Evolutionary conservation across 2,888 invertebrate species (phyloP).

Genomic region (Acleris literana): DNA sequence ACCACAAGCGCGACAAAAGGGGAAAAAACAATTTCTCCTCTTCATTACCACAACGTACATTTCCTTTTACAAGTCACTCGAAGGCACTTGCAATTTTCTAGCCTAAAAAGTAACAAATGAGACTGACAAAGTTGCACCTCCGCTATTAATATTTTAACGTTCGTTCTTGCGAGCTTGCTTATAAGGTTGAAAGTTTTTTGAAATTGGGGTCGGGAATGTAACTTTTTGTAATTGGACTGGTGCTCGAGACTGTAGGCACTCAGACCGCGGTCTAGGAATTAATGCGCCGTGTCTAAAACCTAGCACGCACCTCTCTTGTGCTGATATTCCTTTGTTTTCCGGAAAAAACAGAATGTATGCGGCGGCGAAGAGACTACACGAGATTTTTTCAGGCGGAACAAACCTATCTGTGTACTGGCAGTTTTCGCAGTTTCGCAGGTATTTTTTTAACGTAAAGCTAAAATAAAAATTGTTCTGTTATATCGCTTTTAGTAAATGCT

Average conservation of each 20-base stretch:
- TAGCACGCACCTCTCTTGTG: slow-evolving; percentile 62
- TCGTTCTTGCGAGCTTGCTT: neutral
- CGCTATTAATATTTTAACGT: slow-evolving; percentile 1
- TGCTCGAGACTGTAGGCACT: slow-evolving; percentile 76
- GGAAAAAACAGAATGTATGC: slow-evolving; percentile 49
- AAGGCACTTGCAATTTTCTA: slow-evolving; percentile 58
- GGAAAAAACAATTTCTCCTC: slow-evolving; percentile 42
- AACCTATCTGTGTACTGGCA: slow-evolving; percentile 24
- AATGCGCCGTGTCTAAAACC: slow-evolving; percentile 75
- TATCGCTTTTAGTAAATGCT: too few species aligned
- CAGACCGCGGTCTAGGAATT: slow-evolving; percentile 71
- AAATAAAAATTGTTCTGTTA: slow-evolving; percentile 30
- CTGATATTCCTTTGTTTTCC: slow-evolving; percentile 60
- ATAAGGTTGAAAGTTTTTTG: slow-evolving; percentile 17
- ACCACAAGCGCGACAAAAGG: slow-evolving; percentile 14
- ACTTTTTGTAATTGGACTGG: slow-evolving; percentile 41
- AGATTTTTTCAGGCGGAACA: slow-evolving; percentile 39
- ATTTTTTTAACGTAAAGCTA: slow-evolving; percentile 14
- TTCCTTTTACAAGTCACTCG: slow-evolving; percentile 51
- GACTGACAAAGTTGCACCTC: slow-evolving; percentile 49
- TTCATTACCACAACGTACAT: slow-evolving; percentile 51
- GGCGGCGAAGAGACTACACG: slow-evolving; percentile 49
- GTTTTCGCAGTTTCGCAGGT: slow-evolving; percentile 5
- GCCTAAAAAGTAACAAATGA: slow-evolving; percentile 55
- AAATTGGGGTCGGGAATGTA: neutral